Evolutionary conservation across 2,113 vertebrate species (phyloP).

Genomic region (Hippocampus mohnikei): DNA sequence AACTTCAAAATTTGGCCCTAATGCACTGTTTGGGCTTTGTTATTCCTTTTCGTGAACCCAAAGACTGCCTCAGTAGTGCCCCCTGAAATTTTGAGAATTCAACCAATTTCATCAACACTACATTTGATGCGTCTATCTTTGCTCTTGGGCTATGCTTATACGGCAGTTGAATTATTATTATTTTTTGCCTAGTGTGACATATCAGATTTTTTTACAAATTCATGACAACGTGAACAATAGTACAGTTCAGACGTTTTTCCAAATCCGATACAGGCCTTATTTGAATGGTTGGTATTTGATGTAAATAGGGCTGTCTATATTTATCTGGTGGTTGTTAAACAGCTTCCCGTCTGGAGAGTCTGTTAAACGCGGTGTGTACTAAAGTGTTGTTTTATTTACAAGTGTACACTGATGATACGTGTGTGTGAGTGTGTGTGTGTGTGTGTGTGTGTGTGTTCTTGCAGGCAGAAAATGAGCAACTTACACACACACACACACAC

Average conservation of each 20-base stretch:
- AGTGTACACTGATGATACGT: conserved; percentile 2
- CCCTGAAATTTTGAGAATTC: not conserved
- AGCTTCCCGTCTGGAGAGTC: not conserved
- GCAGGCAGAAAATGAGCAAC: not conserved
- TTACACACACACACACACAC: not conserved
- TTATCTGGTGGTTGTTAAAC: not conserved
- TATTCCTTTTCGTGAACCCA: not conserved
- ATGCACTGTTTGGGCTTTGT: not conserved
- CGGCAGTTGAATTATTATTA: too few species aligned
- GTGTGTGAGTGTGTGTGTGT: not conserved
- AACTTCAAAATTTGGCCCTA: not conserved
- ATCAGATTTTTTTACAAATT: too few species aligned
- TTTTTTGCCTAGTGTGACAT: too few species aligned
- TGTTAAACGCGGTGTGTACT: not conserved
- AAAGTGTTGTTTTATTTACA: not conserved
- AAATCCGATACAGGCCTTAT: not conserved
- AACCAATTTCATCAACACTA: too few species aligned
- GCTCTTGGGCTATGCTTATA: too few species aligned
- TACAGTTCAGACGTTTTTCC: too few species aligned
- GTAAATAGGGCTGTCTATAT: not conserved
- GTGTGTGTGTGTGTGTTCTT: conserved; percentile 20
- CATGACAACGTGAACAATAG: too few species aligned
- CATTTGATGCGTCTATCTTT: too few species aligned
- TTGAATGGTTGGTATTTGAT: not conserved
- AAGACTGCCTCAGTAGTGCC: not conserved